Evolutionary conservation across 2,888 invertebrate species (phyloP).

Genomic region (Harpagoxenus sublaevis): DNA sequence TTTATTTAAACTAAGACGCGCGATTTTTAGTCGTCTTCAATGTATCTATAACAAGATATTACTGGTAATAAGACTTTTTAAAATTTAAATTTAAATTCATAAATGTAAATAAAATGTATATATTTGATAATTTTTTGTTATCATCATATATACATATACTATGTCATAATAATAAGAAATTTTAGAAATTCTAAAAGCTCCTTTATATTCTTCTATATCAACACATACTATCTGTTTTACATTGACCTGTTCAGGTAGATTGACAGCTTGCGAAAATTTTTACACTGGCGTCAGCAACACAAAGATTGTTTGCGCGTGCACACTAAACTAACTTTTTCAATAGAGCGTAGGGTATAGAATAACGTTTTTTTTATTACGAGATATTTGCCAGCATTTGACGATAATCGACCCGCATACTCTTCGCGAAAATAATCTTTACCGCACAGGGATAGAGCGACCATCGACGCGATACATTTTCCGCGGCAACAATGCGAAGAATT

Average conservation of each 20-base stretch:
- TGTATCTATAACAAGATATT: not conserved
- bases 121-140: not conserved
- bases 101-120: no score
- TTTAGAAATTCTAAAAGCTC: not conserved
- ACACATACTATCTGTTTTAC: not conserved
- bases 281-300: not conserved
- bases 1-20: not conserved
- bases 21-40: not conserved
- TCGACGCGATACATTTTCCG: constrained; percentile 42
- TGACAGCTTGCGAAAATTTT: constrained; percentile 20
- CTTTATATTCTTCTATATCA: not conserved
- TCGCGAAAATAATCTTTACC: constrained; percentile 47
- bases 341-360: not conserved
- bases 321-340: not conserved
- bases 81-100: not conserved
- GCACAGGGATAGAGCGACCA: not conserved
- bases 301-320: constrained; percentile 13
- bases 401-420: constrained; percentile 3
- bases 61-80: not conserved
- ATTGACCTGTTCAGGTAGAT: not conserved
- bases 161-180: not conserved
- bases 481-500: constrained; percentile 60
- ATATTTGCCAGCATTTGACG: not conserved
- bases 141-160: not conserved
- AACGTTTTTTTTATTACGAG: constrained; percentile 6